Evolutionary conservation across 1,140 invertebrate species (phyloP), one percentile per base, ranked within the genome.

Genomic region (Sycophila sp.): DNA sequence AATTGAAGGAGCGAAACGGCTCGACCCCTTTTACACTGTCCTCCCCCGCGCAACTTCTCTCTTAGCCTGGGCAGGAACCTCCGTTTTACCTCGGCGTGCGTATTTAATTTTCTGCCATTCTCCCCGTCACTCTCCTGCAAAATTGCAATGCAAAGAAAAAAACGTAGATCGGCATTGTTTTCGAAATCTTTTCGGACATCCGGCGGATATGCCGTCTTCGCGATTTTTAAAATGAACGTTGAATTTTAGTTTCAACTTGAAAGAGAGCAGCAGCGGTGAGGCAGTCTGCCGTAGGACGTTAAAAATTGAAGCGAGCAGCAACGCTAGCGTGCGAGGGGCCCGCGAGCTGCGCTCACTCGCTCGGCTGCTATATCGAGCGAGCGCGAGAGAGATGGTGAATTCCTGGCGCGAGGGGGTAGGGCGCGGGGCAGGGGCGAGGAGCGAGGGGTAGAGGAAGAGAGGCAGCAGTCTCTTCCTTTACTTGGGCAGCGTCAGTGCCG

Each of bases 381-480:
- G 67, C 0, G 32, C 36, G 51, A 69, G 73, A 38, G 22, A 30
- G 7, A 55, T 11, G 10, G 10, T 0, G 11, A 6, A 60, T 32
- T 64, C 40, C 47, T 74, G 62, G 34, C 30, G 69, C 55, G 64
- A 59, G 72, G 28, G 30, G 40, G 62, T 55, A 73, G 60, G 72
- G 67, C 42, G 63, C 64, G 56, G 65, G 67, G 53, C 75, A 58
- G 36, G 60, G 69, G 47, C 55, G 66, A 69, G 65, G 34, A 47
- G 69, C 59, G 59, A 60, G 69, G 40, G 36, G 53, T 49, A 73
- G 69, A 67, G 69, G 42, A 60, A 58, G 62, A 68, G 71, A 63
- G 49, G 38, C 69, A 66, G 55, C 71, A 69, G 73, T 64, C 70
- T 80, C 77, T 78, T 78, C 51, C 81, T 84, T 81, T 78, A 83